Conservation (phyloP, 1,140 invertebrate genomes). For the Drosophila aff. region DNA sequence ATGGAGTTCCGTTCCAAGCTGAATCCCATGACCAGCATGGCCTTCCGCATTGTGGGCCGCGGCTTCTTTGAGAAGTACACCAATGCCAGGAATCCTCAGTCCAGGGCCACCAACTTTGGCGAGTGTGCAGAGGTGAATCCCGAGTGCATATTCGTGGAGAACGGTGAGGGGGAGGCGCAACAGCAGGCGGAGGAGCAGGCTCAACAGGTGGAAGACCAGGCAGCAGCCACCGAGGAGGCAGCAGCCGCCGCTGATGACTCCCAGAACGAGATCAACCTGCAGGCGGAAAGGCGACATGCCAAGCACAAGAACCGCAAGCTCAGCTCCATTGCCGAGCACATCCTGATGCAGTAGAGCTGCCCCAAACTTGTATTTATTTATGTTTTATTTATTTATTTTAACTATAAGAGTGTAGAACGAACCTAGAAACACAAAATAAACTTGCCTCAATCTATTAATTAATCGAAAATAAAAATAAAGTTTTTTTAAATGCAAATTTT, state of each 20-base stretch:
- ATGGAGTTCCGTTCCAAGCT: constrained; percentile 80
- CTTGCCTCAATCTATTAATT: constrained; percentile 66
- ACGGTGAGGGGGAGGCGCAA: constrained; percentile 17
- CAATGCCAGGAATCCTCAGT: constrained; percentile 61
- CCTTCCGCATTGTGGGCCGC: constrained; percentile 78
- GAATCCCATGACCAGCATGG: constrained; percentile 81
- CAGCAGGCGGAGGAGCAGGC: constrained; percentile 1
- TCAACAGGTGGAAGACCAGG: constrained; percentile 16
- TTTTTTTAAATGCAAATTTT: constrained; percentile 37
- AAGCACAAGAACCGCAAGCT: constrained; percentile 60
- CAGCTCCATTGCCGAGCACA: constrained; percentile 65
- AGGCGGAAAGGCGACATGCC: constrained; percentile 61
- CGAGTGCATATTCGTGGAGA: constrained; percentile 78
- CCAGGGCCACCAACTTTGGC: constrained; percentile 62
- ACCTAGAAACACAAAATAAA: constrained; percentile 69
- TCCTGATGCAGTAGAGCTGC: constrained; percentile 61
- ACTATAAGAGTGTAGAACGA: constrained; percentile 74
- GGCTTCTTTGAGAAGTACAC: constrained; percentile 82
- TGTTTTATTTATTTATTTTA: constrained; percentile 81
- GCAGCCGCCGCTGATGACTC: constrained; percentile 36
- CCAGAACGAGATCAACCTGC: constrained; percentile 67
- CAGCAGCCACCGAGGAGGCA: constrained; percentile 21
- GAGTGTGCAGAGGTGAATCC: constrained; percentile 75
- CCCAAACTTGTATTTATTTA: constrained; percentile 54
- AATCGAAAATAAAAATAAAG: constrained; percentile 41